Percentiles rank a stretch among this genome's conserved stretches.
These are phyloP conservation scores for Onthophagus sagittarius DNA, from an alignment of 2,888 invertebrate species.

Conservation along the genomic window DNA sequence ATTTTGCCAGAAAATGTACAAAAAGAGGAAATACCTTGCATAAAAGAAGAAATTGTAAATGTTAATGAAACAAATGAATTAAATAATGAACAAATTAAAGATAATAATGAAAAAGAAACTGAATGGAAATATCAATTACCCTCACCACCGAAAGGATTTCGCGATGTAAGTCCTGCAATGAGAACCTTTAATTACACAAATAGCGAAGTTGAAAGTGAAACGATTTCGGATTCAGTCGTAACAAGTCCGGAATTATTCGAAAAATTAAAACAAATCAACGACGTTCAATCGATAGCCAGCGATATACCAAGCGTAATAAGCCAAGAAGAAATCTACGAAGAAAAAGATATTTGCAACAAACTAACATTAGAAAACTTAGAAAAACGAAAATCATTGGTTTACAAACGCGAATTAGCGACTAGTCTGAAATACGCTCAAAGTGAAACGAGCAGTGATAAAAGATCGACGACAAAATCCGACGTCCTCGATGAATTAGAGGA, in stretches of 20 bases:
- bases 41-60: neutral
- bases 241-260: constrained; percentile 46
- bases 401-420: constrained; percentile 47
- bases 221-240: constrained; percentile 43
- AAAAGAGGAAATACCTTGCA: neutral
- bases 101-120: constrained; percentile 32
- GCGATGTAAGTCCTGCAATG: constrained; percentile 47
- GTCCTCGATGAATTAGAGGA: constrained; percentile 36
- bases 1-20: neutral
- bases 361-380: constrained; percentile 46
- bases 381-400: constrained; percentile 46
- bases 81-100: neutral
- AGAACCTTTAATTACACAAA: constrained; percentile 32
- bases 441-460: constrained; percentile 22
- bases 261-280: constrained; percentile 41
- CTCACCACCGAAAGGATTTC: constrained; percentile 57
- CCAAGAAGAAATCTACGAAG: constrained; percentile 32
- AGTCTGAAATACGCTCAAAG: constrained; percentile 44
- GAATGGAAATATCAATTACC: constrained; percentile 59
- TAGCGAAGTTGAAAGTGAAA: constrained; percentile 34
- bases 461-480: constrained; percentile 28
- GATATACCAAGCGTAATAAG: constrained; percentile 32
- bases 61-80: neutral
- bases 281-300: constrained; percentile 35
- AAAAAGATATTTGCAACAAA: constrained; percentile 41